Evolutionary conservation across 2,113 vertebrate genomes (phyloP).

Genomic region (Xenus cinereus): DNA sequence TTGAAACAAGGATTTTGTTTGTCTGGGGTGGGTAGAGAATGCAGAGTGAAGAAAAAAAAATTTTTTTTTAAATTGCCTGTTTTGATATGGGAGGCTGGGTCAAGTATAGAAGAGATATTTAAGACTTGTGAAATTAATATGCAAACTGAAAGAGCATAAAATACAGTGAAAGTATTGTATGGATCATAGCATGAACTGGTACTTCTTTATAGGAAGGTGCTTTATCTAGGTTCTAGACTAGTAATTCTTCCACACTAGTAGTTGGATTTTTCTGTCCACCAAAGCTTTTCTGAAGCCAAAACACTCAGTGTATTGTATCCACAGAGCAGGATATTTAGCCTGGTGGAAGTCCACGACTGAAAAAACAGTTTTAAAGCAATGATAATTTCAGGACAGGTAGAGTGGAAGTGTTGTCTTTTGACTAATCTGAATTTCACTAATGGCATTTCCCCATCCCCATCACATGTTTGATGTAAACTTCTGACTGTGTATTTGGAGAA

Average conservation of each 20-base stretch:
- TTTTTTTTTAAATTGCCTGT: too few relatives aligned
- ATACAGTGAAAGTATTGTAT: neutral
- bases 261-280: neutral
- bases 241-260: neutral
- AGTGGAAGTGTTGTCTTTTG: neutral
- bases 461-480: neutral
- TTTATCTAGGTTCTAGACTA: neutral
- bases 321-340: neutral
- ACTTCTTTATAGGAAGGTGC: neutral
- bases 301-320: neutral
- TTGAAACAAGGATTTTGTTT: neutral
- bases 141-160: neutral
- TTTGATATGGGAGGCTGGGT: neutral
- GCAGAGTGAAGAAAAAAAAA: neutral
- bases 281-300: neutral
- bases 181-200: neutral
- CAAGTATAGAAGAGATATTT: neutral
- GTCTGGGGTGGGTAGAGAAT: neutral
- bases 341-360: neutral
- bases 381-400: accelerated
- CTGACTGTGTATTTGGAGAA: neutral
- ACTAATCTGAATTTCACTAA: neutral
- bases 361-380: neutral
- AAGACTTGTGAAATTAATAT: neutral
- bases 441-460: neutral